These are phyloP conservation scores for Crambe crambe DNA, from an alignment of 37 sponge, comb jelly and placozoan genomes.

Conservation along the genomic window DNA sequence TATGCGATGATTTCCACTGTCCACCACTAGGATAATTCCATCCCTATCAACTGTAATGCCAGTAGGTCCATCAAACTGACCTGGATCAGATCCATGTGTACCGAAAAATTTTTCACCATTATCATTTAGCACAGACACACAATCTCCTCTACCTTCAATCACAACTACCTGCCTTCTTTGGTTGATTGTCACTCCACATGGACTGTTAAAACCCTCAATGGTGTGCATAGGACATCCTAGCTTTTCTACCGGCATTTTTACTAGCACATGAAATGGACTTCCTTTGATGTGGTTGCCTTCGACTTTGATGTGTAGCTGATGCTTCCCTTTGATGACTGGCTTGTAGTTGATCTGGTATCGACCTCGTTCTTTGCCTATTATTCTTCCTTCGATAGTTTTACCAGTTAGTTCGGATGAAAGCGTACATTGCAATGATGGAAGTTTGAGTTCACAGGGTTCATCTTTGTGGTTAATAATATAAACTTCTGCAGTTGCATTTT, in stretches of 20 bases:
- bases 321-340: background rate
- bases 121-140: conserved; percentile 20
- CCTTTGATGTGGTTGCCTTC: conserved; percentile 24
- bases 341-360: conserved; percentile 23
- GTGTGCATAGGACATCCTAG: background rate
- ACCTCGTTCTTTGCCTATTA: background rate
- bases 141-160: background rate
- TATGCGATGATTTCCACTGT: conserved; percentile 37
- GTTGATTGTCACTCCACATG: conserved; percentile 29
- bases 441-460: background rate
- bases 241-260: background rate
- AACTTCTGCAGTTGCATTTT: background rate
- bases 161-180: conserved; percentile 29
- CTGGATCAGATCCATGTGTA: background rate
- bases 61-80: conserved; percentile 24
- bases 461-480: background rate
- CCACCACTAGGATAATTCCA: conserved; percentile 45
- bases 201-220: conserved; percentile 5
- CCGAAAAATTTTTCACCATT: conserved; percentile 37
- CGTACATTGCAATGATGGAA: conserved; percentile 1
- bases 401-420: conserved; percentile 13
- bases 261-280: conserved; percentile 41
- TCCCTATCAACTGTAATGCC: conserved; percentile 37
- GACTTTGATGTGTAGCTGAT: conserved; percentile 27
- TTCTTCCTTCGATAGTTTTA: background rate